These are phyloP conservation scores for Motacilla alba DNA, from an alignment of 2,113 vertebrate species.

Conservation along the genomic window DNA sequence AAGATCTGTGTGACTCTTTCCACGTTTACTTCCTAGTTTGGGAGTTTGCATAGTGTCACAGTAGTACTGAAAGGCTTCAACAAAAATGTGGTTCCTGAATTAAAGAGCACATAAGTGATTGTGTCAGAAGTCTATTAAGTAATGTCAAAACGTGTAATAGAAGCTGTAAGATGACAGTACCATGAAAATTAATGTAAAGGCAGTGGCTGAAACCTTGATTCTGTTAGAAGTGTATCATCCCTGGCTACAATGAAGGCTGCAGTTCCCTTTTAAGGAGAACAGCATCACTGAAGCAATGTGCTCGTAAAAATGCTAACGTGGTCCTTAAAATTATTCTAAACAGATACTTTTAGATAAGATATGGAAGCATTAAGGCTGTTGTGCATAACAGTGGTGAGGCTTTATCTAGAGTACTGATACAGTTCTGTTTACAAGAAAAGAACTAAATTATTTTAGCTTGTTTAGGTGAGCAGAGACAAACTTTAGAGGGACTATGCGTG, in stretches of 20 bases:
- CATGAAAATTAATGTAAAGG: not conserved
- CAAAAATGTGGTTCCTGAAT: not conserved
- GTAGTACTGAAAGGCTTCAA: not conserved
- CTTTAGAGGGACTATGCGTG: not conserved
- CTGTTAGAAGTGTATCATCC: not conserved
- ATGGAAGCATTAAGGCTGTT: not conserved
- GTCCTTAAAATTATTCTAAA: slow-evolving; percentile 39
- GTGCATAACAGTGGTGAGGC: not conserved
- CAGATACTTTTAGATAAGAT: slow-evolving; percentile 60
- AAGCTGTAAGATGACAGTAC: not conserved
- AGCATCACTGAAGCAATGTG: not conserved
- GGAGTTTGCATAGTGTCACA: not conserved
- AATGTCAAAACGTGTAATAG: not conserved
- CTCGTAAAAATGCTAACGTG: not conserved
- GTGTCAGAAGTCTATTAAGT: not conserved
- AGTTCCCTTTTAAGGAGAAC: slow-evolving; percentile 47
- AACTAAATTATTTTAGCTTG: not conserved
- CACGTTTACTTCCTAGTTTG: not conserved
- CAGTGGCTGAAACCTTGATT: not conserved
- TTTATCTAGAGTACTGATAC: slow-evolving; percentile 3
- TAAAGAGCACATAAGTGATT: not conserved
- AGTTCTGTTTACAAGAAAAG: slow-evolving; percentile 17
- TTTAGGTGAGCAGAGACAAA: slow-evolving; percentile 14
- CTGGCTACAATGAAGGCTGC: not conserved
- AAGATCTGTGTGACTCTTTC: not conserved